Percentiles rank a stretch among this genome's conserved stretches.
Evolutionary conservation across 1,140 invertebrate species (phyloP).

Genomic region (Anadara kagoshimensis): DNA sequence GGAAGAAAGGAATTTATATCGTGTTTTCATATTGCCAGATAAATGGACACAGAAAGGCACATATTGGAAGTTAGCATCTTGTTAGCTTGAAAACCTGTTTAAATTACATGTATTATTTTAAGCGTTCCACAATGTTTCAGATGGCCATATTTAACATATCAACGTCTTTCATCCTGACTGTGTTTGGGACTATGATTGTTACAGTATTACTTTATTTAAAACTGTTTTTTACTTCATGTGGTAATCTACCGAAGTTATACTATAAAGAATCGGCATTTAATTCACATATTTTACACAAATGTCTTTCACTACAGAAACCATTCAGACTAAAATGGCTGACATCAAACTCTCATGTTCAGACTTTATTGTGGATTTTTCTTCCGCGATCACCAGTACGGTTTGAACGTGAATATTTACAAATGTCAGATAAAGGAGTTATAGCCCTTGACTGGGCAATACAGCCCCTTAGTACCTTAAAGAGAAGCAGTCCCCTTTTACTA

Average conservation of each 20-base stretch:
- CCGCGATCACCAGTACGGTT: slow-evolving; percentile 30
- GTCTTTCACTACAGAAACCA: slow-evolving; percentile 33
- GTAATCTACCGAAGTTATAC: slow-evolving; percentile 40
- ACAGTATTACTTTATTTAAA: slow-evolving; percentile 31
- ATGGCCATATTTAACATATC: too few species aligned
- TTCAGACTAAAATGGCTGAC: slow-evolving; percentile 50
- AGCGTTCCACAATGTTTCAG: too few species aligned
- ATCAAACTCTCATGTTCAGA: slow-evolving; percentile 55
- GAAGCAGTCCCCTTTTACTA: slow-evolving; percentile 34
- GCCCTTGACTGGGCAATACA: slow-evolving; percentile 56
- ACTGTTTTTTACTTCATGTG: slow-evolving; percentile 26
- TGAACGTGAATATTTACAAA: slow-evolving; percentile 59
- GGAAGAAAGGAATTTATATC: too few species aligned
- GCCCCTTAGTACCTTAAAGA: background rate
- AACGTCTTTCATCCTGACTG: too few species aligned
- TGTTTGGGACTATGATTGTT: slow-evolving; percentile 38
- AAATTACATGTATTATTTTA: too few species aligned
- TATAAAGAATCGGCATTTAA: slow-evolving; percentile 57
- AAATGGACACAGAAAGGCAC: too few species aligned
- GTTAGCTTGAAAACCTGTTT: too few species aligned
- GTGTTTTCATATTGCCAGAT: too few species aligned
- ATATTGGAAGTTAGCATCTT: too few species aligned
- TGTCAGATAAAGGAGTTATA: slow-evolving; percentile 62
- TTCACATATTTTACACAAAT: slow-evolving; percentile 45
- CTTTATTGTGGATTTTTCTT: slow-evolving; percentile 33